phyloP scores from a whole-genome alignment of 2,888 invertebrate genomes.

The Sthenelais limicola region DNA sequence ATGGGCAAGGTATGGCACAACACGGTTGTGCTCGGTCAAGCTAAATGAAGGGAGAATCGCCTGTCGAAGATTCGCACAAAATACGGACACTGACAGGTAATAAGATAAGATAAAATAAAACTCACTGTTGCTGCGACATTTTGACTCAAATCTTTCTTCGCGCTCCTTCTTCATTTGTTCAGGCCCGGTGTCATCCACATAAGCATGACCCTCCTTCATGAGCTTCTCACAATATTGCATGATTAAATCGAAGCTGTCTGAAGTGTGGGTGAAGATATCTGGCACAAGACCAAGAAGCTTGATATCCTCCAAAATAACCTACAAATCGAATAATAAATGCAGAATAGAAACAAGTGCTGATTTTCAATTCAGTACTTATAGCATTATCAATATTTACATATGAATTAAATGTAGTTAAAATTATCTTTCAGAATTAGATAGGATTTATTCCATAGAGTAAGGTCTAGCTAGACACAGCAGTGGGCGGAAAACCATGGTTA shows the following conservation, averaged over 20 bases:
- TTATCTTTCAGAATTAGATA: neutral
- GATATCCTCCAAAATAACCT: conserved; percentile 92
- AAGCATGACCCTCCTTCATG: conserved; percentile 91
- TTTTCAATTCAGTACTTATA: neutral
- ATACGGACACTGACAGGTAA: too few species aligned
- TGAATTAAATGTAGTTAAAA: neutral
- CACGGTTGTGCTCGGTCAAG: too few species aligned
- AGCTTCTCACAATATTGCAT: conserved; percentile 89
- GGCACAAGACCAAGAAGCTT: conserved; percentile 92
- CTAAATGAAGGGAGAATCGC: too few species aligned
- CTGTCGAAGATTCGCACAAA: too few species aligned
- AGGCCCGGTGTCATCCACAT: conserved; percentile 95
- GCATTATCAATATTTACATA: neutral
- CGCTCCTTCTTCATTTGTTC: conserved; percentile 95
- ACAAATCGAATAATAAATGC: conserved; percentile 42
- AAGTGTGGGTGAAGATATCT: conserved; percentile 94
- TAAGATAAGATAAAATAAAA: too few species aligned
- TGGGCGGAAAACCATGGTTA: too few species aligned
- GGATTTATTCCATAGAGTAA: neutral
- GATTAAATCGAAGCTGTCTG: conserved; percentile 96
- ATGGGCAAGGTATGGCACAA: too few species aligned
- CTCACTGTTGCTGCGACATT: conserved; percentile 87
- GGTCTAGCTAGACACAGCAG: too few species aligned
- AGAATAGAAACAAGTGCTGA: neutral
- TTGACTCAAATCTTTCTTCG: conserved; percentile 89